phyloP scores from a whole-genome alignment of 2,113 vertebrate genomes.

The Laticauda laticaudata region DNA sequence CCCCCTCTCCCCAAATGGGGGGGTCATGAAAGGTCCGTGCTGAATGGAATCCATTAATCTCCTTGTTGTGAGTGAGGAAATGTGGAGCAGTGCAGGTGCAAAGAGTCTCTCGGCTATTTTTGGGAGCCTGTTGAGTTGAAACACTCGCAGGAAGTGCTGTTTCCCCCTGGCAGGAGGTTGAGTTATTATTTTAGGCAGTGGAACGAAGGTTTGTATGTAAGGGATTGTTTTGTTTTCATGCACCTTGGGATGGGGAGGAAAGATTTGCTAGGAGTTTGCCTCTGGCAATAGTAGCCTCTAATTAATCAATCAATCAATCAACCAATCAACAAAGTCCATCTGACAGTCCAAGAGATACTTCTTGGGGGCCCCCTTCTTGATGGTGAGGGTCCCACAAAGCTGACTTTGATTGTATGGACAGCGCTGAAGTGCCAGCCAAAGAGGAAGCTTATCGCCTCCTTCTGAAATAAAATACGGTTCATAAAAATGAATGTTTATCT shows the following conservation, averaged over 20 bases:
- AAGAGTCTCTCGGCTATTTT: constrained; percentile 78
- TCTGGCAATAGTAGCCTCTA: constrained; percentile 25
- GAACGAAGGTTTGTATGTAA: constrained; percentile 69
- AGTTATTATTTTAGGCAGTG: constrained; percentile 80
- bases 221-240: constrained; percentile 73
- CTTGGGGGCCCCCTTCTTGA: not conserved
- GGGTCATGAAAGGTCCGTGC: constrained; percentile 70
- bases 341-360: accelerated
- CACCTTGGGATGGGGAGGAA: constrained; percentile 66
- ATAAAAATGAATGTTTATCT: not conserved
- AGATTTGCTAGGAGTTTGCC: constrained; percentile 59
- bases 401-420: not conserved
- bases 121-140: constrained; percentile 74
- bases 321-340: not conserved
- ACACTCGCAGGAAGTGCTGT: constrained; percentile 75
- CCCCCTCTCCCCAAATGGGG: constrained; percentile 71
- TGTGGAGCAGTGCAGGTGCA: constrained; percentile 74
- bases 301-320: not conserved
- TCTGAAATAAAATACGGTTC: not conserved
- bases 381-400: not conserved
- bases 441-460: not conserved
- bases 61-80: constrained; percentile 71
- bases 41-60: constrained; percentile 77
- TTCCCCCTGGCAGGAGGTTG: constrained; percentile 77
- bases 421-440: not conserved